phyloP scores from a whole-genome alignment of 2,888 invertebrate genomes.

The Tortrix viridana region DNA sequence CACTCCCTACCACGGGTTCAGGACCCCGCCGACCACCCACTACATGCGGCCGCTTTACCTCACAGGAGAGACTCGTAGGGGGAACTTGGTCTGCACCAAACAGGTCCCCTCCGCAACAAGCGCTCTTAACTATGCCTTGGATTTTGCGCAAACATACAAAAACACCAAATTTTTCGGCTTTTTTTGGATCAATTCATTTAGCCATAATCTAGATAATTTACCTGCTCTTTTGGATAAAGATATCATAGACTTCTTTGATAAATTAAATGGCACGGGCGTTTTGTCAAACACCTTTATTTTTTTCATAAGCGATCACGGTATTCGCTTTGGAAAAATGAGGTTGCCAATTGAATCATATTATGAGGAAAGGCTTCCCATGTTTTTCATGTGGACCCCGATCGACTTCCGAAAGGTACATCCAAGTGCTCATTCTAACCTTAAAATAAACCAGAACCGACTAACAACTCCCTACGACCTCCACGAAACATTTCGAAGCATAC shows the following conservation, averaged over 20 bases:
- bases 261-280: conserved; percentile 78
- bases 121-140: conserved; percentile 86
- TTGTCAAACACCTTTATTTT: conserved; percentile 87
- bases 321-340: conserved; percentile 88
- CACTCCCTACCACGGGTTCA: conserved; percentile 84
- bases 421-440: conserved; percentile 82
- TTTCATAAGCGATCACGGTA: conserved; percentile 91
- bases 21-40: conserved; percentile 89
- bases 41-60: conserved; percentile 90
- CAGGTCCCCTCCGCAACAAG: conserved; percentile 85
- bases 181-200: conserved; percentile 90
- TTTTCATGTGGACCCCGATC: conserved; percentile 87
- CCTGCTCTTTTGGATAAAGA: conserved; percentile 86
- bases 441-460: conserved; percentile 86
- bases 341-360: conserved; percentile 89
- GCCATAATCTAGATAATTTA: conserved; percentile 87
- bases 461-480: conserved; percentile 91
- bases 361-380: conserved; percentile 90
- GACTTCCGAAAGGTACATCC: conserved; percentile 82
- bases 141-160: conserved; percentile 85
- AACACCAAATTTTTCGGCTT: conserved; percentile 87
- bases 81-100: conserved; percentile 68
- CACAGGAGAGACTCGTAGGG: conserved; percentile 82
- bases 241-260: conserved; percentile 80
- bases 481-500: conserved; percentile 86